phyloP scores from a whole-genome alignment of 1,140 invertebrate genomes.

The Anadara kagoshimensis region DNA sequence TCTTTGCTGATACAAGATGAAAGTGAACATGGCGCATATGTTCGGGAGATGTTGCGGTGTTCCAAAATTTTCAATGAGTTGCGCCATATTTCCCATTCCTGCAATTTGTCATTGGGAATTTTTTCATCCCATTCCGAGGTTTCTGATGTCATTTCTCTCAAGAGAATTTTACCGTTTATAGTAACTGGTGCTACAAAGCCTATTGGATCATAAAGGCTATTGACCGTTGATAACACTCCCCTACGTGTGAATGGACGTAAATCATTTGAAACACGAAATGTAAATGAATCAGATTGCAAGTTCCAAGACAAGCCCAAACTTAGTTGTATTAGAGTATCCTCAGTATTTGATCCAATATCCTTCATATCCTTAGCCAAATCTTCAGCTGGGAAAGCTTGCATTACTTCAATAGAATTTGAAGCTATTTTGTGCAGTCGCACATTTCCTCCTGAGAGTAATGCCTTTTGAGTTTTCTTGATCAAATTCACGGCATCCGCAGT shows the following conservation, averaged over 20 bases:
- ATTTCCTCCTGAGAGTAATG: conserved; percentile 5
- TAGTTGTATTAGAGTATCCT: too few species aligned
- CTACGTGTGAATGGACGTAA: too few species aligned
- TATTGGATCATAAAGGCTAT: background rate
- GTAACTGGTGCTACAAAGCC: conserved; percentile 13
- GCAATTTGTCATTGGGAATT: conserved; percentile 1
- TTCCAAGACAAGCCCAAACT: too few species aligned
- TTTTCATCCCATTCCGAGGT: conserved; percentile 33
- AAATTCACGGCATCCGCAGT: conserved; percentile 12
- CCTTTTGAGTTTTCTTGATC: conserved; percentile 10
- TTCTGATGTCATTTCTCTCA: conserved; percentile 12
- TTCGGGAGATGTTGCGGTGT: conserved; percentile 10
- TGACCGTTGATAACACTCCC: too few species aligned
- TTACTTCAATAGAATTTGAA: conserved; percentile 24
- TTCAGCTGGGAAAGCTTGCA: conserved; percentile 16
- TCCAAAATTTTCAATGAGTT: conserved; percentile 12
- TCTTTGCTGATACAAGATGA: conserved; percentile 68
- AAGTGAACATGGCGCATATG: conserved; percentile 30
- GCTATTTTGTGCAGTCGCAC: conserved; percentile 29
- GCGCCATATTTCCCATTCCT: conserved; percentile 36
- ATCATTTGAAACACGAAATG: too few species aligned
- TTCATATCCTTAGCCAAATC: conserved; percentile 23
- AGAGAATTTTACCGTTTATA: conserved; percentile 37
- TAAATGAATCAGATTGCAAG: too few species aligned
- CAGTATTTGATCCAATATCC: background rate